Percentiles rank a stretch among this genome's conserved stretches.
phyloP scores from a whole-genome alignment of 2,113 vertebrate genomes.

The Forbesichthys agassizii region DNA sequence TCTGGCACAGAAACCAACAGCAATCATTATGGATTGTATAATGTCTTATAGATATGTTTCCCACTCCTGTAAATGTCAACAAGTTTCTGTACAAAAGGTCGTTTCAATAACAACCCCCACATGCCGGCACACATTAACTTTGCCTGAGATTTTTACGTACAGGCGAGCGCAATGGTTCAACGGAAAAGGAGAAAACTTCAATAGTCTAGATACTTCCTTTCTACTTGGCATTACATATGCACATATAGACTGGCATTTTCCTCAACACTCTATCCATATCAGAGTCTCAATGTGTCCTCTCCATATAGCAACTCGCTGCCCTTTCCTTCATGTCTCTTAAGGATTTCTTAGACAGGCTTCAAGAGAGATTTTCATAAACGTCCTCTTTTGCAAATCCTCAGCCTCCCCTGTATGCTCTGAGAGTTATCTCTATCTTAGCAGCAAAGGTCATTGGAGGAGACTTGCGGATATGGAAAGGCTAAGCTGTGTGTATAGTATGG shows the following conservation, averaged over 20 bases:
- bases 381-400: constrained; percentile 68
- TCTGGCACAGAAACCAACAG: constrained; percentile 7
- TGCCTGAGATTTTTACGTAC: constrained; percentile 38
- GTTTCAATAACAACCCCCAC: constrained; percentile 51
- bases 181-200: constrained; percentile 50
- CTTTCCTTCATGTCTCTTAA: constrained; percentile 71
- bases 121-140: constrained; percentile 20
- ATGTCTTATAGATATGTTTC: constrained; percentile 12
- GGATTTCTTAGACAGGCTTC: constrained; percentile 67
- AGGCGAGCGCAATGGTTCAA: constrained; percentile 32
- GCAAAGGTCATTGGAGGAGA: constrained; percentile 73
- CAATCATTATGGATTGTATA: not conserved
- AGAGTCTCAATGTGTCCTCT: constrained; percentile 60
- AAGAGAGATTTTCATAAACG: constrained; percentile 71
- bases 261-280: constrained; percentile 58
- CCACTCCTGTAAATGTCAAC: constrained; percentile 24
- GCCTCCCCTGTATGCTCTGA: constrained; percentile 42
- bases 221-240: constrained; percentile 67
- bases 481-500: constrained; percentile 58
- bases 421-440: constrained; percentile 61
- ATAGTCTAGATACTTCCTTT: constrained; percentile 49
- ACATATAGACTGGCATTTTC: constrained; percentile 74
- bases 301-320: constrained; percentile 61
- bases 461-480: constrained; percentile 57
- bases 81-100: constrained; percentile 31